A percentile compares a stretch with the other conserved stretches of the same genome.
Evolutionary conservation across 2,797 vertebrate genomes (phyloP).

Genomic region (Psittacula echo): DNA sequence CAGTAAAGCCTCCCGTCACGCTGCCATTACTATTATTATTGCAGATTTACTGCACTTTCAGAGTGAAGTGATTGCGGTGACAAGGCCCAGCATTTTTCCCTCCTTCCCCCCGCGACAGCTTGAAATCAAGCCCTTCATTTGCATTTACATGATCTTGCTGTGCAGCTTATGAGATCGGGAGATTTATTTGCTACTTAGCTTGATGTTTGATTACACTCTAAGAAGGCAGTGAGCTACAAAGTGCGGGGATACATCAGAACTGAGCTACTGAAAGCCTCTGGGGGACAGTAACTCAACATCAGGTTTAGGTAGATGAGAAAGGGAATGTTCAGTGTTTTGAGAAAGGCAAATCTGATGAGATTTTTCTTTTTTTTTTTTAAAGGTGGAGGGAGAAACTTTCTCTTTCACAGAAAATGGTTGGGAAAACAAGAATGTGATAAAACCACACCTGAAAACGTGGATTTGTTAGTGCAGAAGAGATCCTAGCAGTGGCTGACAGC

Average conservation of each 20-base stretch:
- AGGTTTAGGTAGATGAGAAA: constrained; percentile 72
- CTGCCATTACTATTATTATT: constrained; percentile 62
- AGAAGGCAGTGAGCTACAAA: constrained; percentile 72
- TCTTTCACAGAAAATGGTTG: background rate
- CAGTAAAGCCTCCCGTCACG: constrained; percentile 65
- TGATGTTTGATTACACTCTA: constrained; percentile 91
- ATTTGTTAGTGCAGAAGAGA: constrained; percentile 24
- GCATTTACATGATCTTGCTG: constrained; percentile 98
- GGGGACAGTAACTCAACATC: constrained; percentile 77
- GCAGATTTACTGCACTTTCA: constrained; percentile 80
- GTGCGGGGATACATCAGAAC: constrained; percentile 65
- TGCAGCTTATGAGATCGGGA: constrained; percentile 88
- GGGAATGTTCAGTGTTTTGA: constrained; percentile 53
- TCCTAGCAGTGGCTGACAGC: constrained; percentile 24
- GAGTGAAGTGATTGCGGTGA: constrained; percentile 82
- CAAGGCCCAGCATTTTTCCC: constrained; percentile 65
- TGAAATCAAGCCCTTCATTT: constrained; percentile 95
- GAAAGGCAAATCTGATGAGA: constrained; percentile 59
- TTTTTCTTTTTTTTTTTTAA: background rate
- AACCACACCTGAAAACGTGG: constrained; percentile 5
- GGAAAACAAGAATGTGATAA: background rate
- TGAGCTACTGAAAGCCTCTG: constrained; percentile 64
- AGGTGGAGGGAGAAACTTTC: background rate
- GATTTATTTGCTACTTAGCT: constrained; percentile 95
- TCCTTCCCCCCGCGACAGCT: constrained; percentile 85